Evolutionary conservation across 1,140 invertebrate species (phyloP), one percentile per base, ranked within the genome.

Genomic region (Aphidius ervi): DNA sequence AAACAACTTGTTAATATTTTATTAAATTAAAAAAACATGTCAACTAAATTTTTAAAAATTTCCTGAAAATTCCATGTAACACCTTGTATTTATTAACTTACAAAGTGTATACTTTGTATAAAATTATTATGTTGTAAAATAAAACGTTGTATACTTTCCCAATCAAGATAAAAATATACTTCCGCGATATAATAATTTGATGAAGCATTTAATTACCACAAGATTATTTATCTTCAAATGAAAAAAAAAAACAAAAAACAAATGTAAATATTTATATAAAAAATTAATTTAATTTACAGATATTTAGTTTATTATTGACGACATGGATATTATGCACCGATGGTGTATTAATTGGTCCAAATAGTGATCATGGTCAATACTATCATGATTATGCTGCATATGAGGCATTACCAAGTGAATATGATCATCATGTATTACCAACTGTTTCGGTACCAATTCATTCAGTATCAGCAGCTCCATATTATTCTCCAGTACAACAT

Each of bases 401-500:
- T 49, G 72, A 72, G 23, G 58, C 66, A 56, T 65, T 72, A 4
- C 65, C 68, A 2, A 65, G 63, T 10, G 74, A 74, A 1, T 76
- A 75, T 60, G 74, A 74, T 39, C 77, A 79, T 59, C 67, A 69
- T 39, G 73, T 74, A 8, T 57, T 80, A n/a, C 78, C 78, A 3
- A 80, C 76, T 1, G 75, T 80, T 20, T 75, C 74, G 2, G 75
- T 78, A 9, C 78, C 78, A 45, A 63, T 78, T n/a, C 77, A 79
- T 59, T 56, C 77, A 7, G 77, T 79, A n/a, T 79, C 77, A 46
- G 77, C 77, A 1, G 67, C 73, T 1, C 76, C 76, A 1, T 62
- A 76, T 4, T 73, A 76, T 55, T 20, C 68, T 10, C 16, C n/a
- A 48, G 31, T 71, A 10, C 71, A 77, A 1, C 74, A 76, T 55